These are phyloP conservation scores for Carcina quercana DNA, from an alignment of 2,888 invertebrate genomes.

Conservation along the genomic window DNA sequence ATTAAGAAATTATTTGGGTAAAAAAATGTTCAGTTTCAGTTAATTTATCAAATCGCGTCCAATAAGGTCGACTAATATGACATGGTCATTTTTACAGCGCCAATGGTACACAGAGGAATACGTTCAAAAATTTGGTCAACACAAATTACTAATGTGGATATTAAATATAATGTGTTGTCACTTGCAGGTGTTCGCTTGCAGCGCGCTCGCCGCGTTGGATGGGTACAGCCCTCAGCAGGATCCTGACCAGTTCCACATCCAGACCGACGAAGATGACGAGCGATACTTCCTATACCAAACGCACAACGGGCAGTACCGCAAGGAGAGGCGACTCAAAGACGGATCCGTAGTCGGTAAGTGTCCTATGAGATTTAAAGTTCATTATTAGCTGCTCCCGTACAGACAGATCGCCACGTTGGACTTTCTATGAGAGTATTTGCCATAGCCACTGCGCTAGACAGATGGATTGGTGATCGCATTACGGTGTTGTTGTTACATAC, in stretches of 20 bases:
- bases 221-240: conserved; percentile 77
- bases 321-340: conserved; percentile 89
- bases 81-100: no score
- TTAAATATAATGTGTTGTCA: background rate
- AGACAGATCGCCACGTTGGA: no score
- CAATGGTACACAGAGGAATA: no score
- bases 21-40: conserved; percentile 22
- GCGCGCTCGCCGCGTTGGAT: conserved; percentile 55
- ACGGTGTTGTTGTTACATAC: no score
- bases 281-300: conserved; percentile 93
- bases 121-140: no score
- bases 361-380: background rate
- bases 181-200: conserved; percentile 49
- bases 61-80: no score
- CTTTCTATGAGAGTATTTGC: no score
- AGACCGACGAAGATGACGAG: conserved; percentile 94
- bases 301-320: conserved; percentile 90
- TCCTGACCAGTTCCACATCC: conserved; percentile 90
- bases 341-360: conserved; percentile 86
- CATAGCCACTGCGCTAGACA: no score
- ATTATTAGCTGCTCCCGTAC: no score
- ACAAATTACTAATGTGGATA: no score
- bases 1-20: no score
- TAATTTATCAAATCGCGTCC: background rate
- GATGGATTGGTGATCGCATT: no score